Conservation (phyloP, 2,888 invertebrate species). For the Encarsia formosa region DNA sequence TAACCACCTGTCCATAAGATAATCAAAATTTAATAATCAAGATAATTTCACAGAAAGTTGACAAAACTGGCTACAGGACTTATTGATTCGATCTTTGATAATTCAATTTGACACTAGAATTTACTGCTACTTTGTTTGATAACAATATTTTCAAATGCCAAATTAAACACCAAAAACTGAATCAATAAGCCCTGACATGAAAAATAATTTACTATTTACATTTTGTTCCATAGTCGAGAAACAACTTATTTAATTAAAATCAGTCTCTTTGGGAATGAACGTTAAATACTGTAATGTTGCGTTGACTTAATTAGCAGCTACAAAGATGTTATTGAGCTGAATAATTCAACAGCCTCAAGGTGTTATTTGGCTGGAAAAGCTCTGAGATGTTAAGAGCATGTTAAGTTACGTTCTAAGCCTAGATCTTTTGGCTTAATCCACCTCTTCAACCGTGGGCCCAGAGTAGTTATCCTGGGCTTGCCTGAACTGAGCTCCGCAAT, state of each 20-base stretch:
- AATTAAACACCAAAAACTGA: too few species aligned
- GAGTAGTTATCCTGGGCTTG: conserved; percentile 47
- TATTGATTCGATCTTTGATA: conserved; percentile 7
- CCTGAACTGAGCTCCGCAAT: conserved; percentile 30
- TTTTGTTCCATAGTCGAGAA: conserved; percentile 17
- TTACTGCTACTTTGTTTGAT: too few species aligned
- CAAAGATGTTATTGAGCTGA: too few species aligned
- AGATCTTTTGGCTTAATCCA: conserved; percentile 55
- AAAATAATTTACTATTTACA: conserved; percentile 23
- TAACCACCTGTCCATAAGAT: conserved; percentile 15
- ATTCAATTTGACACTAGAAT: too few species aligned
- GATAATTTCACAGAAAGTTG: conserved; percentile 21
- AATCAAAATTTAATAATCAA: conserved; percentile 6
- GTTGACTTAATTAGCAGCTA: too few species aligned
- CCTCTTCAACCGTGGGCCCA: conserved; percentile 68
- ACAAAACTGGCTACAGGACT: conserved; percentile 23
- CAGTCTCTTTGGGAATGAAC: conserved; percentile 20
- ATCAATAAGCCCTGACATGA: conserved; percentile 32
- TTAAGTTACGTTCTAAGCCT: too few species aligned
- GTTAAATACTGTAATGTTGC: too few species aligned
- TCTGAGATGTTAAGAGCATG: too few species aligned
- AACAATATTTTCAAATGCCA: too few species aligned
- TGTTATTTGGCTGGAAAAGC: too few species aligned
- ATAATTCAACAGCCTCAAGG: too few species aligned
- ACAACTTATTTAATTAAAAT: conserved; percentile 26